A percentile compares a stretch with the other conserved stretches of the same genome.
phyloP scores from a whole-genome alignment of 1,140 invertebrate species.

The Ruditapes philippinarum region DNA sequence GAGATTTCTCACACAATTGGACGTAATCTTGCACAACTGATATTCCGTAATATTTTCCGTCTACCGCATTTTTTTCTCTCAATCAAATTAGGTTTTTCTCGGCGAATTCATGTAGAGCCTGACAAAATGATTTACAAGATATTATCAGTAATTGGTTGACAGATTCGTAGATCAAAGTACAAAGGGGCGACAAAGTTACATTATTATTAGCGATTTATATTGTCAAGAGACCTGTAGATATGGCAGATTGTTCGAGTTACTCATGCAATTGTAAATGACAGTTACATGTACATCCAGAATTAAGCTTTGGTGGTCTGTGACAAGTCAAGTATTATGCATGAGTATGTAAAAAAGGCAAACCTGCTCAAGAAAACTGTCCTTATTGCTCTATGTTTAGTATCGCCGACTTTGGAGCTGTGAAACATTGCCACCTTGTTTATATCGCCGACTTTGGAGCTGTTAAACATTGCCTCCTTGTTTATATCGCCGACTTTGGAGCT shows the following conservation, averaged over 20 bases:
- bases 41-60: not conserved
- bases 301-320: not conserved
- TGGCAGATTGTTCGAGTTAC: not conserved
- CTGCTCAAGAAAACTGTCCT: no score
- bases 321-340: not conserved
- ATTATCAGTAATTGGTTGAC: slow-evolving; percentile 7
- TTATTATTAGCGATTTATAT: not conserved
- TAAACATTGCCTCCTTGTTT: no score
- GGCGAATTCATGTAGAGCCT: not conserved
- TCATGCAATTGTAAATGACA: not conserved
- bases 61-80: no score
- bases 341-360: no score
- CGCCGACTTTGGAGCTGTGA: no score
- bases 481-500: no score
- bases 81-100: no score
- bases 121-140: not conserved
- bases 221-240: not conserved
- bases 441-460: no score
- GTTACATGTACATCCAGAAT: not conserved
- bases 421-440: no score
- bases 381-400: no score
- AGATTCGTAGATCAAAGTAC: not conserved
- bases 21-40: no score
- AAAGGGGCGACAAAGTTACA: slow-evolving; percentile 13
- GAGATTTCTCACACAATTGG: no score